Conservation (phyloP, 2,113 vertebrate species). For the Vulpes lagopus region DNA sequence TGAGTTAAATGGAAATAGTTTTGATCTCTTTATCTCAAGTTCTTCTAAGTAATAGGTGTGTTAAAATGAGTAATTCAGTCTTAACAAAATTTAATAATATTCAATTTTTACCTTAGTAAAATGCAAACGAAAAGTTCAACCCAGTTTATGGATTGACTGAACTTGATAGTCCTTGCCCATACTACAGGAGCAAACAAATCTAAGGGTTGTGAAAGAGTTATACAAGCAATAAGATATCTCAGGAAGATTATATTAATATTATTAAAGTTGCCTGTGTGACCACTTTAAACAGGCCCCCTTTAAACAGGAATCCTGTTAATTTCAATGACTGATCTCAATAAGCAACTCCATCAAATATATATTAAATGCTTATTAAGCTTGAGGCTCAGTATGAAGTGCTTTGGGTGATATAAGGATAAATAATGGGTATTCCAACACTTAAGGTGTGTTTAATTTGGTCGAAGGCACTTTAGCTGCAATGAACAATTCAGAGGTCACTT, state of each 20-base stretch:
- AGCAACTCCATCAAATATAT: neutral
- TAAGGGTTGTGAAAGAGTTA: neutral
- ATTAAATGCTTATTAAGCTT: neutral
- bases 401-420: neutral
- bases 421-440: neutral
- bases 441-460: slow-evolving; percentile 10
- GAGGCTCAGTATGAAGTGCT: neutral
- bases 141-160: neutral
- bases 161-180: neutral
- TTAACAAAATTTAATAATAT: slow-evolving; percentile 1
- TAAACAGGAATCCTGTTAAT: neutral
- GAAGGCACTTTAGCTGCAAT: neutral
- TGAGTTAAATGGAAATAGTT: neutral
- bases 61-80: neutral
- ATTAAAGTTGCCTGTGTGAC: neutral
- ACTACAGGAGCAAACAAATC: neutral
- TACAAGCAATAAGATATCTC: neutral
- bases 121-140: neutral
- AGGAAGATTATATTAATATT: neutral
- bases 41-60: neutral
- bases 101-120: neutral
- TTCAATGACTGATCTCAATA: neutral
- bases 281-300: neutral
- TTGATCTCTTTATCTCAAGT: neutral
- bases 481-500: neutral